These are phyloP conservation scores for Styela clava DNA, from an alignment of 23 tunicate genomes.

Conservation along the genomic window DNA sequence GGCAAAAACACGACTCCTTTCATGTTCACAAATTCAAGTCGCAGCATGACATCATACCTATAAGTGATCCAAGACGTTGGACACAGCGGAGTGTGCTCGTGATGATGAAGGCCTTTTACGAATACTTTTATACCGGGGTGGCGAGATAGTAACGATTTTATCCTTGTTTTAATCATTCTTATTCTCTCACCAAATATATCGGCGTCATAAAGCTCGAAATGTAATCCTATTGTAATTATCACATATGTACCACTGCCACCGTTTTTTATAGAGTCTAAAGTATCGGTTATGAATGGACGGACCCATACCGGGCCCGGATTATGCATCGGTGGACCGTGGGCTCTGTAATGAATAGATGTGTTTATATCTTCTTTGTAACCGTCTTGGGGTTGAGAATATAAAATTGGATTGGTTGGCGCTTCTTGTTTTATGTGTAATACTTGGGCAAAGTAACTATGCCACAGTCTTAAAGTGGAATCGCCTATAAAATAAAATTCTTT, in stretches of 20 bases:
- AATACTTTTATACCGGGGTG: slow-evolving; percentile 39
- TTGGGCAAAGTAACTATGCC: neutral
- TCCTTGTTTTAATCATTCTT: slow-evolving; percentile 29
- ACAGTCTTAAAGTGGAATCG: slow-evolving; percentile 44
- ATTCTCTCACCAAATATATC: slow-evolving; percentile 35
- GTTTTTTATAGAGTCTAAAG: slow-evolving; percentile 18
- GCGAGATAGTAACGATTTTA: slow-evolving; percentile 30
- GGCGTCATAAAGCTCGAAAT: slow-evolving; percentile 50
- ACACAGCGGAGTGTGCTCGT: neutral
- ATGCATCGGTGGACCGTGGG: slow-evolving; percentile 75
- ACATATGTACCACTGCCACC: slow-evolving; percentile 65
- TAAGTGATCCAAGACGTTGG: slow-evolving; percentile 32
- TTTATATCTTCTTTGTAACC: neutral
- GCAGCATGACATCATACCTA: slow-evolving; percentile 22
- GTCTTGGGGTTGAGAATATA: slow-evolving; percentile 23
- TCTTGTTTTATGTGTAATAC: neutral
- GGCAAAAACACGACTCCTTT: slow-evolving; percentile 5
- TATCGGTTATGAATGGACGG: slow-evolving; percentile 58
- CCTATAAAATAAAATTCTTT: slow-evolving; percentile 33
- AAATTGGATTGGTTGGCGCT: neutral
- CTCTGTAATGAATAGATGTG: slow-evolving; percentile 41
- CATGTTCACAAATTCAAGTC: slow-evolving; percentile 14
- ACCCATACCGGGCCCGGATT: slow-evolving; percentile 53
- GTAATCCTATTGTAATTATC: slow-evolving; percentile 53
- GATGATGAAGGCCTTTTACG: slow-evolving; percentile 52